Conservation (phyloP, 2,113 vertebrate genomes). For the Lates calcarifer region DNA sequence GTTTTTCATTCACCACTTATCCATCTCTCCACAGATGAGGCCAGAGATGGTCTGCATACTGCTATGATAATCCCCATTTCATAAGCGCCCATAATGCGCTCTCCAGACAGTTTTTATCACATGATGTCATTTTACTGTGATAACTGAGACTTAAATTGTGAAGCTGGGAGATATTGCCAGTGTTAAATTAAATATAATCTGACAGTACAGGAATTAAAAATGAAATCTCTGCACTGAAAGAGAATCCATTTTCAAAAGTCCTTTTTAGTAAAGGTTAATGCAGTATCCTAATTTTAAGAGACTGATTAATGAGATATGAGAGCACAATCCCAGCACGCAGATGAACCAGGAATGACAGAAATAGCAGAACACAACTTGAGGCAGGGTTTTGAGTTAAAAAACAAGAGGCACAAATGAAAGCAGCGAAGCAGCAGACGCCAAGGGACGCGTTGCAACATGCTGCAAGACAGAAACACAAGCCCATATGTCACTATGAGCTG, state of each 20-base stretch:
- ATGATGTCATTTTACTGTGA: slow-evolving; percentile 53
- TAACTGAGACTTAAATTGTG: slow-evolving; percentile 35
- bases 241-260: slow-evolving; percentile 25
- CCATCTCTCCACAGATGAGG: slow-evolving; percentile 45
- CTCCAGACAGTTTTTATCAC: slow-evolving; percentile 58
- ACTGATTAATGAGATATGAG: neutral
- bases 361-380: slow-evolving; percentile 29
- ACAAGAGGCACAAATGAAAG: slow-evolving; percentile 45
- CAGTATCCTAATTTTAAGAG: neutral
- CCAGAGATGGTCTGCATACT: slow-evolving; percentile 48
- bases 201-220: slow-evolving; percentile 12
- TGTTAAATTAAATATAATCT: slow-evolving; percentile 27
- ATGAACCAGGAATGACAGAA: neutral
- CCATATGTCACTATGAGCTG: slow-evolving; percentile 62
- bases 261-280: slow-evolving; percentile 8
- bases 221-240: slow-evolving; percentile 33
- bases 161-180: slow-evolving; percentile 17
- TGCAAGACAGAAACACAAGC: slow-evolving; percentile 68
- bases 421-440: slow-evolving; percentile 22
- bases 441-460: slow-evolving; percentile 54
- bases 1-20: slow-evolving; percentile 35
- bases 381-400: slow-evolving; percentile 32
- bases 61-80: slow-evolving; percentile 65
- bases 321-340: neutral
- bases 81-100: slow-evolving; percentile 66